Base-by-base conservation (phyloP, 2,888 invertebrate species). In the Troglohyphantes excavatus region DNA sequence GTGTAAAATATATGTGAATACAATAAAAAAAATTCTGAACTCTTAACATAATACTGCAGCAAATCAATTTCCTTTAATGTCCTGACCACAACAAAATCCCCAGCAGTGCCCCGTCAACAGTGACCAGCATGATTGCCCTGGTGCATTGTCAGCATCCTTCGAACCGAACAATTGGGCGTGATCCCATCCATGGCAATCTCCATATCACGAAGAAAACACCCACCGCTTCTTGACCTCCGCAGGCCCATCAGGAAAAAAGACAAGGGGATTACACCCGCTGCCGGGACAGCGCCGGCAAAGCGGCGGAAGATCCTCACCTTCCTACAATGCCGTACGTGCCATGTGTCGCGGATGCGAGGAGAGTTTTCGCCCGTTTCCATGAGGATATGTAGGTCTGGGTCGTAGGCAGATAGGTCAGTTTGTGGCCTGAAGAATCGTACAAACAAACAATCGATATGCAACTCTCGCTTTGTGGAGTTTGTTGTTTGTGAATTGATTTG, bases 341-440 rank as follows among this genome's bases (percentile, higher is more conserved):
- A 33, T 67, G n/a, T 23, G 5, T 46, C 17, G 26, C 6, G 46
- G 23, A 70, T 6, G 43, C 2, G 17, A 67, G 27, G 26, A 67
- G 11, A 33, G 17, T 53, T 11, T 61, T 29, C 0, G 23, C 17
- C 78, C 19, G 17, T 11, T 68, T 33, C 17, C n/a, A 11, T 68
- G 46, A 13, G 29, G n/a, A n/a, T n/a, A 83, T 65, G 65, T 83
- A 63, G 83, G 65, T 83, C 83, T 73, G 23, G 63, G 73, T 19
- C 39, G 19, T 1, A n/a, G 27, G 27, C 17, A 83, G 72, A 21
- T 83, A 73, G 73, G 83, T 83, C 83, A 83, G 39, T 39, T 26
- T 72, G 33, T 70, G 70, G 70, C 39, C 70, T 21, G 70, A 43
- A 53, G 46, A 46, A 26, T 72, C 26, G 21, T 13, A 26, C 23